Percentiles rank a stretch among this genome's conserved stretches.
Evolutionary conservation across 1,140 invertebrate genomes (phyloP).

Genomic region (Acromyrmex echinatior): DNA sequence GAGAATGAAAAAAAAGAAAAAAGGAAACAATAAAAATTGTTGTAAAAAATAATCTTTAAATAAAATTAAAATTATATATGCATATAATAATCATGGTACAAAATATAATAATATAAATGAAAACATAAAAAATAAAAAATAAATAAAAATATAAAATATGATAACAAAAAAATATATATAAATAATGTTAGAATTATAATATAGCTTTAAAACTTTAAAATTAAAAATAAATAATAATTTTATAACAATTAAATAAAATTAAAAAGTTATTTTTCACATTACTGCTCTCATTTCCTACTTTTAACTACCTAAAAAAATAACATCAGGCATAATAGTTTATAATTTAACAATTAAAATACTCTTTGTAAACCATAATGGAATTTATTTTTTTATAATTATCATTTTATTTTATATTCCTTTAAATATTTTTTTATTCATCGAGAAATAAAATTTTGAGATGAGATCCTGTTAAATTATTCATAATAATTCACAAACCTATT

Average conservation of each 20-base stretch:
- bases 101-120: too few species aligned
- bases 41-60: neutral
- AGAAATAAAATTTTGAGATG: neutral
- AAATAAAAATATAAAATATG: neutral
- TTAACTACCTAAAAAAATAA: neutral
- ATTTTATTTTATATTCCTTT: neutral
- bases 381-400: neutral
- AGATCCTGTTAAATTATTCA: neutral
- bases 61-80: too few species aligned
- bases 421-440: neutral
- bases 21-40: too few species aligned
- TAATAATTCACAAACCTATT: neutral
- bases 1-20: neutral
- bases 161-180: neutral
- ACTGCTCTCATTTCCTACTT: neutral
- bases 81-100: too few species aligned
- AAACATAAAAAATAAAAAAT: too few species aligned
- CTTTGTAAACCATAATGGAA: neutral
- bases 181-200: neutral
- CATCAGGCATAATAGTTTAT: neutral
- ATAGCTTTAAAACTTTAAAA: neutral
- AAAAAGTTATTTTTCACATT: neutral
- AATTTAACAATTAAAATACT: slow-evolving; percentile 3
- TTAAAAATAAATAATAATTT: neutral
- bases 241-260: neutral